Base-by-base conservation (phyloP, 2,113 vertebrate genomes). In the Nesoenas mayeri region DNA sequence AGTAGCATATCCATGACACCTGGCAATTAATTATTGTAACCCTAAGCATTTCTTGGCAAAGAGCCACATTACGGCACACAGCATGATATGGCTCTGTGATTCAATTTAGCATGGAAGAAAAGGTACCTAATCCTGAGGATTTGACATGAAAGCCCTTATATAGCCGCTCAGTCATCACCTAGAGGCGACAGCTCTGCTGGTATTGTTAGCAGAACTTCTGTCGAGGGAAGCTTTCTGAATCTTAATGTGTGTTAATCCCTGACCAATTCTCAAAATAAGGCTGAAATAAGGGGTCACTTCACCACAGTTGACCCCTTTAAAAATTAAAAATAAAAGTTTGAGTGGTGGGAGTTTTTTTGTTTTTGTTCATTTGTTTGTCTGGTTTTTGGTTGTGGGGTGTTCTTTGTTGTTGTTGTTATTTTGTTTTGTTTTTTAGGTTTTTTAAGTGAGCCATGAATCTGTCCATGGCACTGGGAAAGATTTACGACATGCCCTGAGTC, bases 81-180 rank as follows among this genome's bases (percentile, higher is more conserved):
- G 36, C 69, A 75, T 2, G 60, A 44, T 54, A 34, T 32, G 54
- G 70, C 81, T 91, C 84, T 82, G 51, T 67, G 77, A 88, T 72
- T 96, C 66, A 67, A 58, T 81, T 88, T 94, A 91, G 61, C n/a
- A 2, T 32, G 62, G 93, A 84, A 91, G 81, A 96, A 94, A 87
- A 94, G 60, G 81, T 15, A 9, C 85, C 84, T 96, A 75, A 97
- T 97, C 83, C 95, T n/a, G 16, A 61, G 94, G 97, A 92, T 97
- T 94, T 96, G 88, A 79, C 13, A 74, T 80, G 95, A 94, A 95
- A 96, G 90, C 86, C 85, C 4, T 82, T 81, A 42, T 7, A 64
- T 44, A 92, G 75, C 91, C 31, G 3, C 78, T 97, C 96, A 89
- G 92, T 96, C 96, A 82, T 85, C 96, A 38, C 77, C 34, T 20